A percentile compares a stretch with the other conserved stretches of the same genome.
Conservation (phyloP, 1,140 invertebrate species). For the roundworm (Caenorhabditis elegans) region DNA sequence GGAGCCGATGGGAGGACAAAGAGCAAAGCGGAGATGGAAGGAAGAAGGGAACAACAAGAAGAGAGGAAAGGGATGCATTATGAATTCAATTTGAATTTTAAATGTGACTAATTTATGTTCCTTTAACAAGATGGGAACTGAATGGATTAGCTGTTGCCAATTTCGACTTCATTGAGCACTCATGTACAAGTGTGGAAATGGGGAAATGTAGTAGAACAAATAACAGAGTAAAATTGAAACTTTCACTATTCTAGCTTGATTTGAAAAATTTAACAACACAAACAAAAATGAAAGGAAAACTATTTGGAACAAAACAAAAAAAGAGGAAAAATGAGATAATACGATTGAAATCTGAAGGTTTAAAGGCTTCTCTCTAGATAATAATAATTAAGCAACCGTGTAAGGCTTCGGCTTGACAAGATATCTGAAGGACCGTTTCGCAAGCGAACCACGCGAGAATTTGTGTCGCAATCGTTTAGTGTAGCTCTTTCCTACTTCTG, state of each 20-base stretch:
- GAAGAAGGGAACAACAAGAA: not conserved
- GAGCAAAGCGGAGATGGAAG: not conserved
- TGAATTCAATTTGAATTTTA: not conserved
- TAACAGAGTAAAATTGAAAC: not conserved
- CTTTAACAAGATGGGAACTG: no score
- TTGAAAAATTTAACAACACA: not conserved
- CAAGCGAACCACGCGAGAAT: conserved; percentile 61
- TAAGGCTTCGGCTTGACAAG: conserved; percentile 60
- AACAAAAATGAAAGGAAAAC: not conserved
- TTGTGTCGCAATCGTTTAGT: conserved; percentile 52
- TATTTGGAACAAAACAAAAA: not conserved
- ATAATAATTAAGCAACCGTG: conserved; percentile 49
- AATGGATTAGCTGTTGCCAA: no score
- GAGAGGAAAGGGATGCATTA: not conserved
- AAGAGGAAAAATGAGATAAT: no score
- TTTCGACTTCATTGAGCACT: not conserved
- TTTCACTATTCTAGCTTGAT: no score
- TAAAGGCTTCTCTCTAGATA: not conserved
- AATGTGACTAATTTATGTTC: not conserved
- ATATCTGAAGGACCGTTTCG: conserved; percentile 50
- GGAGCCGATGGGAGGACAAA: not conserved
- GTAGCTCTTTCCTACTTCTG: conserved; percentile 55
- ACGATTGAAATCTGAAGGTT: not conserved
- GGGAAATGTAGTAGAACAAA: not conserved
- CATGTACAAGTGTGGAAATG: not conserved